Percentiles rank a stretch among this genome's conserved stretches.
Conservation (phyloP, 2,797 vertebrate genomes). For the Pitangus sulphuratus region DNA sequence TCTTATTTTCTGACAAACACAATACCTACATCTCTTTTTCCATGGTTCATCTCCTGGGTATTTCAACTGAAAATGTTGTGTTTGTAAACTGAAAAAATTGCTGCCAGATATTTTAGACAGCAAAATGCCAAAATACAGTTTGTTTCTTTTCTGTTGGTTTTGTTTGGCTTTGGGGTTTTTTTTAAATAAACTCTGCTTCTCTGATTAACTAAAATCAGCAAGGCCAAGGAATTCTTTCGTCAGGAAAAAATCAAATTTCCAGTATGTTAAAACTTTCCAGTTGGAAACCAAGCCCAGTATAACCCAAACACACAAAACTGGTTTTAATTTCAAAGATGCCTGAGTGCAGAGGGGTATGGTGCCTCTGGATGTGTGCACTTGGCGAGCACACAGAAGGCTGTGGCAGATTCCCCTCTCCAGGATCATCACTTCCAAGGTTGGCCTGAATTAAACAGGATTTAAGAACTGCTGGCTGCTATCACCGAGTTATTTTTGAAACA, state of each 20-base stretch:
- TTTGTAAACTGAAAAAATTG: not conserved
- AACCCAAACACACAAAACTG: slow-evolving; percentile 41
- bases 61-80: not conserved
- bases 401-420: not conserved
- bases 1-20: not conserved
- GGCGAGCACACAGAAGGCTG: not conserved
- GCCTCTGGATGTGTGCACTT: not conserved
- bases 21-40: not conserved
- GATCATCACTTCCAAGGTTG: not conserved
- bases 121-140: not conserved
- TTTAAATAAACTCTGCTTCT: not conserved
- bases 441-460: slow-evolving; percentile 1
- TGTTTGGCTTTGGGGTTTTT: not conserved
- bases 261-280: slow-evolving; percentile 23
- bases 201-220: slow-evolving; percentile 23
- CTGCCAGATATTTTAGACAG: not conserved
- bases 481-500: slow-evolving; percentile 20
- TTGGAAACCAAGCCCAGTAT: slow-evolving; percentile 32
- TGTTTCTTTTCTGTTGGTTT: not conserved
- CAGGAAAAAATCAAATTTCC: slow-evolving; percentile 60
- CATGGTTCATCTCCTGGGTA: not conserved
- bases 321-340: slow-evolving; percentile 63
- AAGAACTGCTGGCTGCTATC: slow-evolving; percentile 4
- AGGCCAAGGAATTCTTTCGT: slow-evolving; percentile 16
- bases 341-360: accelerated